phyloP scores from a whole-genome alignment of 30 jellyfish, hydroid and myxozoan genomes.

The Sanderia malayensis region DNA sequence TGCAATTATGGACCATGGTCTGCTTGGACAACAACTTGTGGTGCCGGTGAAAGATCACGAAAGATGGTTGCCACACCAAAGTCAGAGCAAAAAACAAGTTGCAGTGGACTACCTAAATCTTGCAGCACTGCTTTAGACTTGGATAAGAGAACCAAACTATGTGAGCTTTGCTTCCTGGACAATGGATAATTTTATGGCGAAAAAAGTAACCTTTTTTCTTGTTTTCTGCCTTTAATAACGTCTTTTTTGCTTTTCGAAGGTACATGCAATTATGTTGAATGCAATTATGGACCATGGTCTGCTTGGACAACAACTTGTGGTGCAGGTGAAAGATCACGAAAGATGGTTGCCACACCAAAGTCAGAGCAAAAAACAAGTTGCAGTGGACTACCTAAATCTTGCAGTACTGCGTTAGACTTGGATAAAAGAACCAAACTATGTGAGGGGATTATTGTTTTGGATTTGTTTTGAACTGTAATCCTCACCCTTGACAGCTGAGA shows the following conservation, averaged over 20 bases:
- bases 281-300: conserved; percentile 68
- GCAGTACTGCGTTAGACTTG: conserved; percentile 43
- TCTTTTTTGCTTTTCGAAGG: background rate
- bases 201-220: too few species aligned
- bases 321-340: conserved; percentile 50
- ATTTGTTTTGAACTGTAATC: too few species aligned
- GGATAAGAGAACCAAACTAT: conserved; percentile 7
- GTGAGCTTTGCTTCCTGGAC: too few species aligned
- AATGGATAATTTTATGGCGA: too few species aligned
- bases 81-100: background rate
- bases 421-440: conserved; percentile 19
- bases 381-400: conserved; percentile 41
- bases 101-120: background rate
- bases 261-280: background rate
- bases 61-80: background rate
- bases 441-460: too few species aligned
- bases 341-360: conserved; percentile 26
- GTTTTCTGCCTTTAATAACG: background rate
- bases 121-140: background rate
- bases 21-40: background rate
- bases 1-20: conserved; percentile 5
- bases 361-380: conserved; percentile 46
- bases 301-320: conserved; percentile 77
- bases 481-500: too few species aligned
- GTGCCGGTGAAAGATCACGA: background rate